Base-by-base conservation (phyloP, 2,113 vertebrate genomes). In the Potamarius usumacintae region DNA sequence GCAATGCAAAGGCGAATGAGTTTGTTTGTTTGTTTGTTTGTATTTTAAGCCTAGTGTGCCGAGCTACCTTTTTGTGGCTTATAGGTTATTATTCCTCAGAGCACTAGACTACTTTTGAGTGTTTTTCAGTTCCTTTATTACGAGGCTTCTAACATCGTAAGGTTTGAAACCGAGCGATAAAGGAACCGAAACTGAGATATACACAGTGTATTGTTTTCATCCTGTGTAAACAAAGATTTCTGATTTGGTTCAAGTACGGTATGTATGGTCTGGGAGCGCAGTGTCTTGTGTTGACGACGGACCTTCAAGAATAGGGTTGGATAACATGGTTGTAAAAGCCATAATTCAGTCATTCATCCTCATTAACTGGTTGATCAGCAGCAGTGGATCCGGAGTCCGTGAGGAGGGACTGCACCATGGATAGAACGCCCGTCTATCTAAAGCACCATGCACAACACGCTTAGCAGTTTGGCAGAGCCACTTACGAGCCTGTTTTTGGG, bases 111-210 rank as follows among this genome's bases (percentile, higher is more conserved):
- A 78, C 52, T 55, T 77, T 78, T 55, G 22, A 78, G 76, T 78
- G 74, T 78, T 78, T 55, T 55, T 78, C 76, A 55, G 50, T 78
- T 78, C 50, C 76, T 78, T 55, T 78, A 10, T 74, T 48, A 48
- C 18, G 1, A 72, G 17, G 12, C n/a, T 30, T 30, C 25, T 48
- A 20, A 42, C 7, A 52, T 25, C 2, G 12, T 78, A 30, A 8
- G 22, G 22, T 78, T n/a, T 78, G 76, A 78, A 78, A n/a, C 50
- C 76, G 7, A 4, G 20, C 12, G 42, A 25, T 22, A 76, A 76
- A 52, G 20, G 72, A 52, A 76, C 18, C 11, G 72, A 77, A 77
- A 76, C 20, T 12, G 74, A 53, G 14, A 53, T 7, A 27, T 15
- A 15, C 11, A 53, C 6, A n/a, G 5, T 11, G 2, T 22, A 9